Evolutionary conservation across 2,888 invertebrate species (phyloP).

Genomic region (Eupithecia dodoneata): DNA sequence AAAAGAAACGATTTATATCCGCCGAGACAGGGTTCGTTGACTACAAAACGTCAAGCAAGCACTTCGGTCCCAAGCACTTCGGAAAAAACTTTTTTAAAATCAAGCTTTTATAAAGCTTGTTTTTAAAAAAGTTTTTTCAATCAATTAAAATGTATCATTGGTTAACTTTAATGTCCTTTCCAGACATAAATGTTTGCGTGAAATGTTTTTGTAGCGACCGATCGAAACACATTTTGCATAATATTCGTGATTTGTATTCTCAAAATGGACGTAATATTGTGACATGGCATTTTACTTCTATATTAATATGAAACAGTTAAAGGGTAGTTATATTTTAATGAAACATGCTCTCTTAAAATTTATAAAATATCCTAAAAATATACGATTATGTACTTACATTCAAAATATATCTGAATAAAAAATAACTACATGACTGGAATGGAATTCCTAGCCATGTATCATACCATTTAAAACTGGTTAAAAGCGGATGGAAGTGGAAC

Average conservation of each 20-base stretch:
- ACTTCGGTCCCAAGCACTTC: too few species aligned
- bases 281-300: background rate
- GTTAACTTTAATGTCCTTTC: background rate
- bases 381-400: background rate
- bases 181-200: background rate
- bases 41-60: too few species aligned
- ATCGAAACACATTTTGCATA: too few species aligned
- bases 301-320: background rate
- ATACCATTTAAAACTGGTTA: constrained; percentile 18
- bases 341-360: background rate
- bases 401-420: background rate
- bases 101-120: too few species aligned
- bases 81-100: too few species aligned
- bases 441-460: background rate
- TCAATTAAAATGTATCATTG: background rate
- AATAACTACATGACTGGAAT: background rate
- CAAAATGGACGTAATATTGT: background rate
- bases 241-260: background rate
- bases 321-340: background rate
- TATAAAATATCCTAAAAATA: background rate
- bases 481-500: constrained; percentile 26
- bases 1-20: too few species aligned
- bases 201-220: background rate
- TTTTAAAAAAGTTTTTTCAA: too few species aligned
- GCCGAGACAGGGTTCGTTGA: too few species aligned